phyloP scores from a whole-genome alignment of 2,113 vertebrate genomes.

The Verasper variegatus region DNA sequence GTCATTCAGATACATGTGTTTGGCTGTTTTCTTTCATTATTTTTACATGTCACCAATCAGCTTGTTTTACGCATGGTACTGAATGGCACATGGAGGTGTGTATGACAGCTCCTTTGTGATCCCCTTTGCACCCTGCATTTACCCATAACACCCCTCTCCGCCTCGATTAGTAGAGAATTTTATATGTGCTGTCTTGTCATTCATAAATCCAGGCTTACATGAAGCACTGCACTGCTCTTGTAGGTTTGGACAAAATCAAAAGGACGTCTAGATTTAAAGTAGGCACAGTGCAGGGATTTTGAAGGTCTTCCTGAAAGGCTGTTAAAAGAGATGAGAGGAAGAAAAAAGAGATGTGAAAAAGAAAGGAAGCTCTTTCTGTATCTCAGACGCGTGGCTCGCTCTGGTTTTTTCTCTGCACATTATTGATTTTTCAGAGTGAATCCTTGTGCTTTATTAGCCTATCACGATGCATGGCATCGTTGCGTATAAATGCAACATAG shows the following conservation, averaged over 20 bases:
- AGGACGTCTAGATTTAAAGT: neutral
- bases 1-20: too few species aligned
- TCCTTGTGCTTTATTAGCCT: conserved; percentile 8
- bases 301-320: conserved; percentile 4
- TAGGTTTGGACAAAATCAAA: neutral
- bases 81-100: neutral
- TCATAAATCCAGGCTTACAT: neutral
- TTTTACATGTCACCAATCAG: neutral
- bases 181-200: neutral
- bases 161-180: neutral
- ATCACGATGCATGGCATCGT: conserved; percentile 37
- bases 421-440: conserved; percentile 38
- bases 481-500: conserved; percentile 6
- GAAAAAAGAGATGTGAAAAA: neutral
- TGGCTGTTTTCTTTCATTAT: too few species aligned
- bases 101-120: neutral
- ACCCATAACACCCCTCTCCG: neutral
- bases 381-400: neutral
- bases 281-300: conserved; percentile 1
- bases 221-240: neutral
- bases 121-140: neutral
- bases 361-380: conserved; percentile 1
- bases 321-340: neutral
- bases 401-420: neutral
- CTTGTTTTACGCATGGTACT: neutral